phyloP scores from a whole-genome alignment of 2,888 invertebrate species.

The Papilio gigon region DNA sequence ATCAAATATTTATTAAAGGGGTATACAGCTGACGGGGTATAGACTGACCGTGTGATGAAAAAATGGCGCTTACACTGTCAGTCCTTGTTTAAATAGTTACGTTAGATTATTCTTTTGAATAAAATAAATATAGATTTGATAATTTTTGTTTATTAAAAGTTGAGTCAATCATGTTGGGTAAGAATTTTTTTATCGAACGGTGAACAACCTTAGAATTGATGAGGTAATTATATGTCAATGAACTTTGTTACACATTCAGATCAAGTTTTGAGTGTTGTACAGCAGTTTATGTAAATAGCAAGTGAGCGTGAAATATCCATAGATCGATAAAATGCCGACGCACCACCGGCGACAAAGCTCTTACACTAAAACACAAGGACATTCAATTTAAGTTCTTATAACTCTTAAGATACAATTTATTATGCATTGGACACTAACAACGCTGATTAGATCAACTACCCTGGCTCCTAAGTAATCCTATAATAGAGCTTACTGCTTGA shows the following conservation, averaged over 20 bases:
- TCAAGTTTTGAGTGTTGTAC: constrained; percentile 58
- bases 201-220: constrained; percentile 25
- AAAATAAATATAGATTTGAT: no score
- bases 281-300: constrained; percentile 58
- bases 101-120: no score
- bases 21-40: no score
- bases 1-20: no score
- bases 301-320: constrained; percentile 49
- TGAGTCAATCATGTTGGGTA: constrained; percentile 1
- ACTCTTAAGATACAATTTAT: constrained; percentile 39
- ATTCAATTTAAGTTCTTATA: constrained; percentile 31
- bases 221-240: constrained; percentile 55
- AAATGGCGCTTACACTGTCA: no score
- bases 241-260: constrained; percentile 58
- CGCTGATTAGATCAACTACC: constrained; percentile 35
- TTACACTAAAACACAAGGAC: constrained; percentile 14
- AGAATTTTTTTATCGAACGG: constrained; percentile 7
- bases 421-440: constrained; percentile 41
- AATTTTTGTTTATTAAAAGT: no score
- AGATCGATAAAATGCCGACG: constrained; percentile 51
- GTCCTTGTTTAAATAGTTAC: no score
- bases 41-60: no score
- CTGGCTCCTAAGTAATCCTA: constrained; percentile 51
- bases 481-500: constrained; percentile 53
- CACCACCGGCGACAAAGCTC: constrained; percentile 27